Evolutionary conservation across 2,797 vertebrate genomes (phyloP).

Genomic region (Lerista edwardsae): DNA sequence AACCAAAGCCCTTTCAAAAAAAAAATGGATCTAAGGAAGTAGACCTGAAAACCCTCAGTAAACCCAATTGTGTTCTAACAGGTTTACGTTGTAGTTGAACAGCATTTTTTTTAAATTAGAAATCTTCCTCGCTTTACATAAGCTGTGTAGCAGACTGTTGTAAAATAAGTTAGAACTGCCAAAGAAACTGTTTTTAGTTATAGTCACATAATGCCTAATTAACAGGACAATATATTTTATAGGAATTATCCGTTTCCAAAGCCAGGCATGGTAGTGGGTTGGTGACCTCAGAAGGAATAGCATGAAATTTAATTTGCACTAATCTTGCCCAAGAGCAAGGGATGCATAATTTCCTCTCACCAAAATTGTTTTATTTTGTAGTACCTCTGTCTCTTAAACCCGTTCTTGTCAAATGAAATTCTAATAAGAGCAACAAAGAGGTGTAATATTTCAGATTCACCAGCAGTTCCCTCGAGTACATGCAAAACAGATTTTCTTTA

Average conservation of each 20-base stretch:
- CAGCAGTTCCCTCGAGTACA: conserved; percentile 31
- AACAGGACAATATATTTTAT: conserved; percentile 46
- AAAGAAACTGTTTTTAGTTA: conserved; percentile 12
- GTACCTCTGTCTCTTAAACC: conserved; percentile 50
- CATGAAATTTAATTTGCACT: conserved; percentile 59
- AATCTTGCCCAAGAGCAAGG: conserved; percentile 42
- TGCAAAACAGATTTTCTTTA: conserved; percentile 37
- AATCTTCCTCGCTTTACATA: conserved; percentile 50
- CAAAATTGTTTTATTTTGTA: conserved; percentile 51
- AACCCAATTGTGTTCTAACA: conserved; percentile 34
- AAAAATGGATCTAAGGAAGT: conserved; percentile 39
- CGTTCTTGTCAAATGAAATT: conserved; percentile 49
- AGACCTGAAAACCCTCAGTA: conserved; percentile 42
- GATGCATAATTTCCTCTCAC: conserved; percentile 39
- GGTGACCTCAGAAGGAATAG: conserved; percentile 57
- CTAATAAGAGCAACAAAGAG: conserved; percentile 49
- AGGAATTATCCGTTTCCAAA: conserved; percentile 49
- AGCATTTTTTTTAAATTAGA: conserved; percentile 57
- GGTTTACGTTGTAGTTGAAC: conserved; percentile 43
- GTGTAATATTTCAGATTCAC: conserved; percentile 39
- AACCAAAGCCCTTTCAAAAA: conserved; percentile 40
- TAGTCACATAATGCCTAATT: conserved; percentile 29
- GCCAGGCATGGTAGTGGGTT: conserved; percentile 48
- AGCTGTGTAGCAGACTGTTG: neutral
- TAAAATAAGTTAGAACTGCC: conserved; percentile 38